Evolutionary conservation across 2,113 vertebrate species (phyloP), one percentile per base, ranked within the genome.

Genomic region (Polyodon spathula): DNA sequence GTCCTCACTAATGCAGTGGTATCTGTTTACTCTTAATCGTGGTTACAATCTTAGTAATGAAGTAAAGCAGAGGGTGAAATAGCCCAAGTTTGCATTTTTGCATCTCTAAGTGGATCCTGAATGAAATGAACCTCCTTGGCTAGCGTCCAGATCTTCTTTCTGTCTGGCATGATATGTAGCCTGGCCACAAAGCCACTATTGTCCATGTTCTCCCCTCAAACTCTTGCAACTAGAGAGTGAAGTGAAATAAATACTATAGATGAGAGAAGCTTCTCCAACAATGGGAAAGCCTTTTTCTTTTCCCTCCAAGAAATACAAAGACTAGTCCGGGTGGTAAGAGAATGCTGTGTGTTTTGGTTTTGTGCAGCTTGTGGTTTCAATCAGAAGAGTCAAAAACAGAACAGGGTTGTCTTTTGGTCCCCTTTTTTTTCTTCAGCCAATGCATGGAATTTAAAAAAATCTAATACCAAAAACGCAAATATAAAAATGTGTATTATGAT

Each of bases 111-210:
- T 65, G 78, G 78, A 74, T 77, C 66, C 73, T 73, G 72, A 77
- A 75, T 76, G 75, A 80, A 84, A 78, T 77, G 77, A 74, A 83
- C 76, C 77, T 70, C 71, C 68, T 81, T 89, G 89, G 86, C 83
- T 53, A 64, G 67, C 70, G 69, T 80, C 87, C 88, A 88, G 80
- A 68, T 86, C 88, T 91, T 85, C 64, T 81, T 86, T 90, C 79
- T 78, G 77, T 84, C 85, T 88, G 86, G 84, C 87, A 76, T 72
- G 76, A 73, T 64, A 83, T 76, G 74, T 71, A 77, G 68, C 74
- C 68, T 68, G 75, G 70, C 82, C 85, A 92, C 91, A 95, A 92
- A 92, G 85, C 80, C 76, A 75, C 80, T 84, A 88, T 93, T 97
- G 90, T 95, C 80, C 70, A 5, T 66, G 46, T 5, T 48, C 66